Evolutionary conservation across 2,113 vertebrate genomes (phyloP).

Genomic region (Cygnus buccinator): DNA sequence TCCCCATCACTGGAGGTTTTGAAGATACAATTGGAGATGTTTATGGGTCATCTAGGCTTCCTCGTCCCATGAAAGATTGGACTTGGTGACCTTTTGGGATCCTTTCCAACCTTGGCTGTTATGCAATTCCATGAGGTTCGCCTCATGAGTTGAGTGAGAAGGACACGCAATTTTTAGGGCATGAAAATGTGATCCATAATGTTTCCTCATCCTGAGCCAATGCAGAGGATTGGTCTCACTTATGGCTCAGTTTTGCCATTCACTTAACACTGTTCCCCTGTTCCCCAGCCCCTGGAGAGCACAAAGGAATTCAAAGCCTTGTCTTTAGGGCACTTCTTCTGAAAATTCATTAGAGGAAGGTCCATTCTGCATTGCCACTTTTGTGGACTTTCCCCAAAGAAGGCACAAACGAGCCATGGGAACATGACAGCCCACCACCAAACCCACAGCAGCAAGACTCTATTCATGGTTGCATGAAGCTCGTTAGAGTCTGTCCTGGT

Average conservation of each 20-base stretch:
- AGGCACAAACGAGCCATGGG: not conserved
- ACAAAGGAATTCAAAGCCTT: not conserved
- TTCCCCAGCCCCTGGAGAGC: not conserved
- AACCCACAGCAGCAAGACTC: not conserved
- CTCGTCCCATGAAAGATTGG: no score
- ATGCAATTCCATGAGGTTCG: not conserved
- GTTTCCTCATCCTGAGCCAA: not conserved
- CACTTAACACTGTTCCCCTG: not conserved
- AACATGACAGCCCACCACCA: not conserved
- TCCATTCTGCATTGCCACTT: not conserved
- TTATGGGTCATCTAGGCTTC: no score
- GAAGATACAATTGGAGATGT: no score
- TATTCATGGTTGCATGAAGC: not conserved
- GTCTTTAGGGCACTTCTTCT: not conserved
- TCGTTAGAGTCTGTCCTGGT: rapidly evolving
- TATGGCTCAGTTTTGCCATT: not conserved
- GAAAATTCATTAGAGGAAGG: not conserved
- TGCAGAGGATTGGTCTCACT: not conserved
- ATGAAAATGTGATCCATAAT: rapidly evolving
- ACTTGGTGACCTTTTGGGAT: not conserved
- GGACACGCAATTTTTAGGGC: not conserved
- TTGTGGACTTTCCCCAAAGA: not conserved
- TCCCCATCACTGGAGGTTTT: no score
- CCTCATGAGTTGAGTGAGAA: not conserved
- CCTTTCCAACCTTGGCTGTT: not conserved